Evolutionary conservation across 2,113 vertebrate genomes (phyloP), one percentile per base, ranked within the genome.

Genomic region (Perca schrenkii): DNA sequence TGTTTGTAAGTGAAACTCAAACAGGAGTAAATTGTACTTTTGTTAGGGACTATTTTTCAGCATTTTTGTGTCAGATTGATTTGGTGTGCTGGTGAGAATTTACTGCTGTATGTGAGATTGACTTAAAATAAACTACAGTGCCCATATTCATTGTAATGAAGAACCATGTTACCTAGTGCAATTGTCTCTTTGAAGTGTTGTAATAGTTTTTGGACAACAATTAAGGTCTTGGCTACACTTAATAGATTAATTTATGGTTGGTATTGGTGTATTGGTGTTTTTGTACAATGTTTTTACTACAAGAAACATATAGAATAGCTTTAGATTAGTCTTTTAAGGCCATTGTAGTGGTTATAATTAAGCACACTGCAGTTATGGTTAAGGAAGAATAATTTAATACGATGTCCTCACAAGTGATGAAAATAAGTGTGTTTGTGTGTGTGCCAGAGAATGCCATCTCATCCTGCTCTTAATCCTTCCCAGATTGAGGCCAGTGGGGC

Each of bases 401-500:
- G 7, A 6, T 68, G 60, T 82, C 60, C 72, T 19, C 52, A 58
- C 28, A 75, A 74, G 69, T 56, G 61, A 61, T 28, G 17, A 40
- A 66, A 68, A 16, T 68, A 71, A 15, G 31, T 74, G 67, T 76
- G 49, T 70, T 17, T 25, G 82, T 64, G 43, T 53, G n/a, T 49
- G 62, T 76, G 70, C 61, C 53, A 11, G 22, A 64, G 58, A 77
- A 89, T 85, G 85, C 79, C 85, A 47, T 88, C 84, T 66, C 86
- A 77, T 87, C 61, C 66, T 80, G 76, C 80, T 87, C 81, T 60
- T 91, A 94, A 90, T 94, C 92, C 91, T 65, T 67, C 79, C 49
- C 86, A 93, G 91, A 92, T 92, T 93, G 90, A 91, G 92, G 93
- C 91, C 92, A 91, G 63, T 70, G 62, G 71, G 83, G 85, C 67